Evolutionary conservation across 2,113 vertebrate species (phyloP).

Genomic region (Hippolais icterina): DNA sequence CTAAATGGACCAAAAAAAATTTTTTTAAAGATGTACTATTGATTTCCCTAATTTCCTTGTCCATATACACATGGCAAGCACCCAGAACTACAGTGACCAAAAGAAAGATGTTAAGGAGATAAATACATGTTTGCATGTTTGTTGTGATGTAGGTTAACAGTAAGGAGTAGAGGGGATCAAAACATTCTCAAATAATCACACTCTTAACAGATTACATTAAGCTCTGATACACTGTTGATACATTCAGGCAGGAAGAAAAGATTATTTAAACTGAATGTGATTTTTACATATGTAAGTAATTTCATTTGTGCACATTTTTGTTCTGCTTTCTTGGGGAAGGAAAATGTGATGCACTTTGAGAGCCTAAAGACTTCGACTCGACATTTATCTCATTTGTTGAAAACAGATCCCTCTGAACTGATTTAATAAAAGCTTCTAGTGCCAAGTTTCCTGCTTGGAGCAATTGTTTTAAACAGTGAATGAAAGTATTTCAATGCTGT

Average conservation of each 20-base stretch:
- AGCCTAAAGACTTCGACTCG: slow-evolving; percentile 41
- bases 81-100: background rate
- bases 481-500: slow-evolving; percentile 15
- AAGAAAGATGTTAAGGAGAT: background rate
- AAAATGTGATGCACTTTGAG: slow-evolving; percentile 29
- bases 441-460: slow-evolving; percentile 52
- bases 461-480: slow-evolving; percentile 39
- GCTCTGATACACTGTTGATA: slow-evolving; percentile 11
- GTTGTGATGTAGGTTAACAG: slow-evolving; percentile 4
- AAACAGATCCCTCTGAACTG: slow-evolving; percentile 48
- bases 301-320: slow-evolving; percentile 54
- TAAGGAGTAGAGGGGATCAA: background rate
- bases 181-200: slow-evolving; percentile 35
- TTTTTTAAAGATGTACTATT: background rate
- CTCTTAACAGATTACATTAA: slow-evolving; percentile 37
- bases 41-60: background rate
- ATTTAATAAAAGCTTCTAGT: slow-evolving; percentile 51
- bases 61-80: background rate
- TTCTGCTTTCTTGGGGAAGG: slow-evolving; percentile 9
- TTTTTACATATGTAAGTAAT: slow-evolving; percentile 54
- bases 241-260: slow-evolving; percentile 39
- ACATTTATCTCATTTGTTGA: slow-evolving; percentile 61
- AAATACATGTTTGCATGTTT: background rate
- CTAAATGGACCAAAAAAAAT: background rate
- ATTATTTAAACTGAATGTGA: slow-evolving; percentile 34